These are phyloP conservation scores for Entosphenus tridentatus DNA, from an alignment of 2,113 vertebrate species.

Conservation along the genomic window DNA sequence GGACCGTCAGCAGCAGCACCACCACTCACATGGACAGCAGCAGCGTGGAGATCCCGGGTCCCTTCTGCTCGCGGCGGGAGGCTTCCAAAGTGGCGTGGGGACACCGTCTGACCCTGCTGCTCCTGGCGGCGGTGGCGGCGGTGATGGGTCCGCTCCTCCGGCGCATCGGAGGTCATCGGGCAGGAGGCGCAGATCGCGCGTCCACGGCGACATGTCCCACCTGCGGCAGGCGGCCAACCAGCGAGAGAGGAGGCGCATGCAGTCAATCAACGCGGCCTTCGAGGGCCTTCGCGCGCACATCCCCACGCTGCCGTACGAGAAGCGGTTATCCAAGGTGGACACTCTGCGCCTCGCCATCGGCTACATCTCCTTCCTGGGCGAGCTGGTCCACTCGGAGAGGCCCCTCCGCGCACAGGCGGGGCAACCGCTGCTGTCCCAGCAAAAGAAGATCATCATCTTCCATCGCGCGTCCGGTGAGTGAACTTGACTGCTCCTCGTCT, in stretches of 20 bases:
- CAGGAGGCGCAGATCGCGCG: background rate
- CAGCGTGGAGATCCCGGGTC: no score
- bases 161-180: background rate
- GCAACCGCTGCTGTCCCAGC: background rate
- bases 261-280: conserved; percentile 86
- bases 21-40: no score
- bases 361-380: conserved; percentile 93
- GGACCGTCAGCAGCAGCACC: no score
- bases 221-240: conserved; percentile 85
- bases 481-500: background rate
- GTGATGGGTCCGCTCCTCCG: background rate
- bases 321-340: conserved; percentile 75
- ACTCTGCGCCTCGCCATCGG: conserved; percentile 74
- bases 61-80: no score
- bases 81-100: background rate
- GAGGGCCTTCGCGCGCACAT: conserved; percentile 70
- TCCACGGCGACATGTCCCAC: background rate
- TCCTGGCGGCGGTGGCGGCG: background rate
- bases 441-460: background rate
- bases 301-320: conserved; percentile 86
- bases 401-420: background rate
- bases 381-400: conserved; percentile 29
- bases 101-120: background rate
- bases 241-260: conserved; percentile 76
- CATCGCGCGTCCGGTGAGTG: background rate